These are phyloP conservation scores for Pontoporia blainvillei DNA, from an alignment of 2,113 vertebrate genomes.

Conservation along the genomic window DNA sequence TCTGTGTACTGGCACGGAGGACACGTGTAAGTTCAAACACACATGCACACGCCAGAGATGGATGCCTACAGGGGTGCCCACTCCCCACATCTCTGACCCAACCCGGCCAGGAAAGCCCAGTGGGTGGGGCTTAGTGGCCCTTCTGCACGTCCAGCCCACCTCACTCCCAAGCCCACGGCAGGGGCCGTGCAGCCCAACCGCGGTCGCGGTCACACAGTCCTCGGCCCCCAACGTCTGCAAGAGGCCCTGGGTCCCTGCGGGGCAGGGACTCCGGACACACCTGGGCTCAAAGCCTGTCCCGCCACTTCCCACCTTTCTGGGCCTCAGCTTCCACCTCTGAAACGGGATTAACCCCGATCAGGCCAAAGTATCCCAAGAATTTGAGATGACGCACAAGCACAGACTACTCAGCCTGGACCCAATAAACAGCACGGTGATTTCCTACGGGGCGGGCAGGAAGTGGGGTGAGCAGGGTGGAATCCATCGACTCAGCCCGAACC, in stretches of 20 bases:
- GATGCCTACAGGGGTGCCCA: fast-evolving
- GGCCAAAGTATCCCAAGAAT: background rate
- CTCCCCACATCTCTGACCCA: background rate
- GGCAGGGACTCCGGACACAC: fast-evolving
- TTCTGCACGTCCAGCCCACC: fast-evolving
- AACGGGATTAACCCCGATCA: fast-evolving
- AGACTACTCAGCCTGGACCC: background rate
- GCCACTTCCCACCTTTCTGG: fast-evolving
- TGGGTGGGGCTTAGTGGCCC: background rate
- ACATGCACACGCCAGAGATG: fast-evolving
- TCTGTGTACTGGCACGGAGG: fast-evolving
- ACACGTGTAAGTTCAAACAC: fast-evolving
- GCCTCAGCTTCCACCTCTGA: background rate
- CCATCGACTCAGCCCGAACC: fast-evolving
- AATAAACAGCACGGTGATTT: fast-evolving
- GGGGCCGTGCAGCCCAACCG: background rate
- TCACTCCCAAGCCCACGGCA: background rate
- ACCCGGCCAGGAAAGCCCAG: background rate
- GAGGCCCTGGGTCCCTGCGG: background rate
- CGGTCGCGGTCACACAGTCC: fast-evolving
- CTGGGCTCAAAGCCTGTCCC: fast-evolving
- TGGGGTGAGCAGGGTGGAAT: background rate
- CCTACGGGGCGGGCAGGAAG: background rate
- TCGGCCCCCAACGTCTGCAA: fast-evolving
- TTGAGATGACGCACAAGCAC: fast-evolving